Evolutionary conservation across 2,797 vertebrate species (phyloP), one percentile per base, ranked within the genome.

Genomic region (Manis javanica): DNA sequence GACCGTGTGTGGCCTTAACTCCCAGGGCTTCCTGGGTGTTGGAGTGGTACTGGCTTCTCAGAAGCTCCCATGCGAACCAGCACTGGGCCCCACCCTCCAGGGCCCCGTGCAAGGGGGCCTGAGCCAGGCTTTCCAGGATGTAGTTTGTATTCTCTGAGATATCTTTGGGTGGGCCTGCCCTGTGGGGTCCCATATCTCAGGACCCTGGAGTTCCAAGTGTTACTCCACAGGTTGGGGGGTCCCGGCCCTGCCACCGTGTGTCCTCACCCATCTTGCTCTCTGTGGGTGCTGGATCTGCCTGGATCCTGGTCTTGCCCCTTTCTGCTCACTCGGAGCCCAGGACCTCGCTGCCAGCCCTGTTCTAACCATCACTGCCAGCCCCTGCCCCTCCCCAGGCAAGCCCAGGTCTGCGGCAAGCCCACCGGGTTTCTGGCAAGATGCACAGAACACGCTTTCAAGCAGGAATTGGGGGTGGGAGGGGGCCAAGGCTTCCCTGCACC

Each of bases 361-460:
- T 19, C 26, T 1, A 42, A 5, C 26, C 19, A 21, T n/a, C 18
- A 0, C 18, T 0, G 49, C 18, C 0, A 0, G 5, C 18, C 49
- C 26, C 39, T 24, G 14, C 9, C 15, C 15, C 16, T 21, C n/a
- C 18, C 24, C 8, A 12, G 26, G 23, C 29, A 15, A 46, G 15
- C 57, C 26, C 29, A 6, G 68, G 24, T 21, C 31, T 10, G 68
- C 18, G n/a, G 39, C 42, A 8, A 26, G 9, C 66, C 53, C 4
- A 0, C 81, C 0, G 11, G 12, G 5, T 24, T 29, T 79, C 71
- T 4, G 46, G 69, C 8, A 7, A 8, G 34, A 26, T 3, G 46
- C 37, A 29, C 14, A 0, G 63, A 39, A 39, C 24, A 11, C 21
- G 7, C 34, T 69, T 5, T 3, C 6, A 37, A 14, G 59, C 26